A percentile compares a stretch with the other conserved stretches of the same genome.
phyloP scores from a whole-genome alignment of 2,797 vertebrate genomes.

The Columba guinea region DNA sequence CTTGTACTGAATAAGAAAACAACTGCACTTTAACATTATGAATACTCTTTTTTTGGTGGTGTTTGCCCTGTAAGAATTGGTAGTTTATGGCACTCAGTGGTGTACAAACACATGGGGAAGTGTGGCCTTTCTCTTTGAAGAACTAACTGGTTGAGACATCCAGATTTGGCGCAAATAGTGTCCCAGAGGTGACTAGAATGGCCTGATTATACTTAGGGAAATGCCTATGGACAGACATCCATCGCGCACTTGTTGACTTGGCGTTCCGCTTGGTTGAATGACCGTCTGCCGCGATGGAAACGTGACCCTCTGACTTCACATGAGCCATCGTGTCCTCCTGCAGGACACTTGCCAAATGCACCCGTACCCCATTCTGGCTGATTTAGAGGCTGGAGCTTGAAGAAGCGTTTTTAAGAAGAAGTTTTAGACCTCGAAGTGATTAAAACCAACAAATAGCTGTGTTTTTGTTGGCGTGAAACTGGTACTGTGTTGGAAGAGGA shows the following conservation, averaged over 20 bases:
- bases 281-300: not conserved
- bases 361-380: not conserved
- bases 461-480: not conserved
- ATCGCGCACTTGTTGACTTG: not conserved
- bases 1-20: not conserved
- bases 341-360: not conserved
- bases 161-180: not conserved
- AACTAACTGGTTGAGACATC: not conserved
- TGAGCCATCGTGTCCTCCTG: not conserved
- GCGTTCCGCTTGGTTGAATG: not conserved
- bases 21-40: not conserved
- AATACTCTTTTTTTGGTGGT: not conserved
- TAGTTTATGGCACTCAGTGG: not conserved
- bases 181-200: not conserved
- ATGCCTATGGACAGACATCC: not conserved
- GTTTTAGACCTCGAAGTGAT: not conserved
- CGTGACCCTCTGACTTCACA: accelerated
- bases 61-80: not conserved
- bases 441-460: not conserved
- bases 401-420: not conserved
- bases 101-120: not conserved
- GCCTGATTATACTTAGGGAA: not conserved
- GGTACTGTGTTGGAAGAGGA: not conserved
- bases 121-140: not conserved
- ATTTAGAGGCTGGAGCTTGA: not conserved